Percentiles rank a stretch among this genome's conserved stretches.
These are phyloP conservation scores for Melipona beecheii DNA, from an alignment of 2,888 invertebrate genomes.

Conservation along the genomic window DNA sequence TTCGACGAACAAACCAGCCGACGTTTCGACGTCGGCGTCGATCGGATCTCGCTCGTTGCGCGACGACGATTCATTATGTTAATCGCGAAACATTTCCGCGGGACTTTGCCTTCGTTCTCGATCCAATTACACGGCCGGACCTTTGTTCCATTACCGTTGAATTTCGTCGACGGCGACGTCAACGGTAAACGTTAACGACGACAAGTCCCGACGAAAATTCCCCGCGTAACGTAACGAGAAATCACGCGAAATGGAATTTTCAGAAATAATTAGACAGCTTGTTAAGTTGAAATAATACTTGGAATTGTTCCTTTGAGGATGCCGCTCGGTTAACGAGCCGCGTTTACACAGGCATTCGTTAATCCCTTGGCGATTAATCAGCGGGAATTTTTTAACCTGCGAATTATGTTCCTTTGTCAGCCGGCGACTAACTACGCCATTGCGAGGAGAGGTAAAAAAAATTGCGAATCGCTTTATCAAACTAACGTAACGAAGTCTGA, in stretches of 20 bases:
- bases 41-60: not conserved
- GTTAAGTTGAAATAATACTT: not conserved
- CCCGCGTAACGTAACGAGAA: too few relatives aligned
- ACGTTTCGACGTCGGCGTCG: too few relatives aligned
- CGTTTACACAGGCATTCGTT: not conserved
- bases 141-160: not conserved
- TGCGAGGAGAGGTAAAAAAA: not conserved
- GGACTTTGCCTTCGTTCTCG: not conserved
- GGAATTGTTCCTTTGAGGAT: not conserved
- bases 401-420: not conserved
- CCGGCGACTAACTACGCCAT: not conserved
- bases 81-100: not conserved
- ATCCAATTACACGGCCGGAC: not conserved
- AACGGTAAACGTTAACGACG: not conserved
- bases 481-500: not conserved
- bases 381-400: not conserved
- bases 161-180: not conserved
- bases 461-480: conserved; percentile 21
- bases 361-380: not conserved
- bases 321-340: not conserved
- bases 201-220: not conserved
- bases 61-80: conserved; percentile 13
- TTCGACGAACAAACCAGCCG: not conserved
- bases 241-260: not conserved
- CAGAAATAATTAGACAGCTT: not conserved